Evolutionary conservation across 2,797 vertebrate species (phyloP), one percentile per base, ranked within the genome.

Genomic region (Gallinago nigripennis): DNA sequence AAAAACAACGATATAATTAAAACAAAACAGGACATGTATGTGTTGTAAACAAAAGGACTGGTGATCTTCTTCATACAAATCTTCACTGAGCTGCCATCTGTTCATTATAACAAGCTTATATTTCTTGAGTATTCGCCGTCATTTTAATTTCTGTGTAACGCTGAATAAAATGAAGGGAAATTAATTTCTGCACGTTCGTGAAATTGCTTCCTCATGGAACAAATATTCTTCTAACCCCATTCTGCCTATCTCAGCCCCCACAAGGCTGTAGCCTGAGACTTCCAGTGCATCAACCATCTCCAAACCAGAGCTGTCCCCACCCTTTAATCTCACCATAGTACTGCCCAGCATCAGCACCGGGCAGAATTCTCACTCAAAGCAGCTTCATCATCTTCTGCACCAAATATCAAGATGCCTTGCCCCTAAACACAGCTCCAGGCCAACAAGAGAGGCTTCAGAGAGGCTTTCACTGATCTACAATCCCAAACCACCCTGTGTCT

Each of bases 11-110:
- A 63, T 43, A 72, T 96, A 92, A 97, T 96, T 95, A 95, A 97
- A 96, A 95, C 92, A 92, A 94, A 96, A 90, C 83, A 79, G 87
- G 92, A 94, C 91, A 86, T 46, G 91, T 19, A 92, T 94, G 94
- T 94, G 94, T 95, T 95, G 92, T 93, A 94, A 97, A 96, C 86
- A 95, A 92, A 96, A 90, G 94, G 94, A 73, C 90, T 92, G 91
- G 92, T 86, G 91, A 90, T 95, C 91, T 87, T 77, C 91, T 73
- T 88, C 88, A 31, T 45, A 91, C 85, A 82, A 71, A 88, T 94
- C 91, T 97, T 94, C 64, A 15, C 88, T 73, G 93, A 94, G 90
- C 86, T 82, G 92, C 95, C 95, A 96, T 97, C 96, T 96, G 96
- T 95, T 97, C 95, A 0, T 69, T 82, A 30, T 70, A 94, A 94